Conservation (phyloP, 2,797 vertebrate species). For the Distichodus sexfasciatus region DNA sequence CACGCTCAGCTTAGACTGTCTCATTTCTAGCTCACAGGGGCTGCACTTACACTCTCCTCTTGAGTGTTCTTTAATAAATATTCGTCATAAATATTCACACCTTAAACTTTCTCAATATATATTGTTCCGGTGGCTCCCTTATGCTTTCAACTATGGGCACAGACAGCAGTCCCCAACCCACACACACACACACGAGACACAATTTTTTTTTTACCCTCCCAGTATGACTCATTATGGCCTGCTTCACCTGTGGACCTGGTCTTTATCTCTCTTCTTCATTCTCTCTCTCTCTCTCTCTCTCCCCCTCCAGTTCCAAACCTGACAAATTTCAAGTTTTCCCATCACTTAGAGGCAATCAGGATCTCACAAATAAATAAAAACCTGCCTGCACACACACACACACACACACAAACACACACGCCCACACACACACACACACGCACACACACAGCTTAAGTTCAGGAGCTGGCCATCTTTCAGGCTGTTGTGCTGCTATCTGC, state of each 20-base stretch:
- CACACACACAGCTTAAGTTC: constrained; percentile 62
- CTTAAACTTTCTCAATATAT: too few relatives aligned
- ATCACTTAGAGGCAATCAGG: too few relatives aligned
- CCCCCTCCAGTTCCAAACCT: too few relatives aligned
- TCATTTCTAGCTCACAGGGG: constrained; percentile 53
- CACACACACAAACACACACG: constrained; percentile 13
- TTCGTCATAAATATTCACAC: constrained; percentile 68
- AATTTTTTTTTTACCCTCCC: constrained; percentile 29
- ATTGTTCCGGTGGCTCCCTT: too few relatives aligned
- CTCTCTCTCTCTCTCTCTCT: too few relatives aligned
- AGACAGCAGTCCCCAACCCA: constrained; percentile 61
- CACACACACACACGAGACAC: constrained; percentile 35
- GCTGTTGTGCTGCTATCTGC: constrained; percentile 65
- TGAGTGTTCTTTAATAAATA: constrained; percentile 69
- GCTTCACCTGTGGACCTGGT: constrained; percentile 65
- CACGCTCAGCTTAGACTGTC: neutral
- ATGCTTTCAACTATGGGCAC: too few relatives aligned
- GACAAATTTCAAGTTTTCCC: too few relatives aligned
- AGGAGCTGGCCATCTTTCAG: constrained; percentile 59
- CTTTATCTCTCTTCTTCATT: too few relatives aligned
- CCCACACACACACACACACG: constrained; percentile 13
- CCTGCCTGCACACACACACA: constrained; percentile 29
- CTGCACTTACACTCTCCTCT: constrained; percentile 59
- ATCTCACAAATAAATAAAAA: constrained; percentile 16
- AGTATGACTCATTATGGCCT: constrained; percentile 67